Evolutionary conservation across 35 echinoderm and acorn worm genomes (phyloP).

Genomic region (Eucidaris tribuloides): DNA sequence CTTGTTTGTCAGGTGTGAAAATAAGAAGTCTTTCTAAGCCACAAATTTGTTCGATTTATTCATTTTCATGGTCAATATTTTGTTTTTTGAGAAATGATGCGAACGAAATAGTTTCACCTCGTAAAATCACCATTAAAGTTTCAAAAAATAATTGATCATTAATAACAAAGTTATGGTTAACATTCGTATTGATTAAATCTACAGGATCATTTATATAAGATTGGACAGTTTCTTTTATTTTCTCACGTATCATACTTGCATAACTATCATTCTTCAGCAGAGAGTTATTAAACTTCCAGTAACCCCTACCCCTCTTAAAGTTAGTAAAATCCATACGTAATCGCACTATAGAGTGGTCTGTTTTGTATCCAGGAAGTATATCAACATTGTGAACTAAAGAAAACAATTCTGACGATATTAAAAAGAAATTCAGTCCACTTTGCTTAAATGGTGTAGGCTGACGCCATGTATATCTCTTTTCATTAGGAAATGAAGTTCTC

Average conservation of each 20-base stretch:
- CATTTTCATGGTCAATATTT: neutral
- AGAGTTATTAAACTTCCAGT: constrained; percentile 48
- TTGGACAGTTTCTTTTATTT: neutral
- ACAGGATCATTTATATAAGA: neutral
- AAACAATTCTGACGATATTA: constrained; percentile 14
- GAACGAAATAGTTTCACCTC: no score
- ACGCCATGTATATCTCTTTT: neutral
- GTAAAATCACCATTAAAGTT: no score
- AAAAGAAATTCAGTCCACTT: constrained; percentile 6
- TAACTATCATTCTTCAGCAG: neutral
- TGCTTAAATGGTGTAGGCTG: neutral
- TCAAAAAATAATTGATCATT: no score
- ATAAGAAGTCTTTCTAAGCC: neutral
- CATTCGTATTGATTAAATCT: neutral
- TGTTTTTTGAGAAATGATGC: no score
- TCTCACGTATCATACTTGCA: neutral
- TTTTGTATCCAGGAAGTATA: constrained; percentile 18
- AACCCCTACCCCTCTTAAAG: no score
- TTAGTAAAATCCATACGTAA: no score
- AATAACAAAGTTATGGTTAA: no score
- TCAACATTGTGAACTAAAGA: neutral
- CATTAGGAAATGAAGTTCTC: neutral
- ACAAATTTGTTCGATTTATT: neutral
- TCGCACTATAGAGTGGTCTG: no score
- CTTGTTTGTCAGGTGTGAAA: neutral